These are phyloP conservation scores for Pogonocherus hispidulus DNA, from an alignment of 2,888 invertebrate species.

Conservation along the genomic window DNA sequence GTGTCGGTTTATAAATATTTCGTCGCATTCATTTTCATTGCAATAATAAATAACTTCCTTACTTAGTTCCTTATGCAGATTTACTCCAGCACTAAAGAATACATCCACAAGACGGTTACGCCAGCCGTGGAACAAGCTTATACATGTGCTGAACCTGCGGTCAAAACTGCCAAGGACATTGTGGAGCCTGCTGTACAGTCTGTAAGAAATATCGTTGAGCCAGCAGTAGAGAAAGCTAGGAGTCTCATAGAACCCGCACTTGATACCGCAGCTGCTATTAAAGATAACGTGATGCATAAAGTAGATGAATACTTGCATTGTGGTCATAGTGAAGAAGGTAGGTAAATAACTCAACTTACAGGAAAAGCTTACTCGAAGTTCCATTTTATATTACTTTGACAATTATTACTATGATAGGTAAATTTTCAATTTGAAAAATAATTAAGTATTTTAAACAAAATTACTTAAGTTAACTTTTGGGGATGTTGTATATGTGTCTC, in stretches of 20 bases:
- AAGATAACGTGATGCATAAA: conserved; percentile 61
- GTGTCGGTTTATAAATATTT: no score
- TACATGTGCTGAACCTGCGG: conserved; percentile 52
- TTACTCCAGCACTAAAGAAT: conserved; percentile 66
- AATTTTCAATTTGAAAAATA: no score
- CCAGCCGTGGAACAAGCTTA: conserved; percentile 56
- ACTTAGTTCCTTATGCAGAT: conserved; percentile 66
- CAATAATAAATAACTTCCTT: conserved; percentile 43
- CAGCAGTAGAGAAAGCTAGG: conserved; percentile 55
- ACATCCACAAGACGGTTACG: conserved; percentile 61
- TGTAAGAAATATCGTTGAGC: conserved; percentile 57
- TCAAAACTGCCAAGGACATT: conserved; percentile 54
- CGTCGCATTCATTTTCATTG: conserved; percentile 14
- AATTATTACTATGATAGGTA: no score
- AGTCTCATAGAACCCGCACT: conserved; percentile 56
- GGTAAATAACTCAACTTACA: no score
- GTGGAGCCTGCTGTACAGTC: conserved; percentile 62
- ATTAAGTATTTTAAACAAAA: no score
- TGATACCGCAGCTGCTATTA: conserved; percentile 56
- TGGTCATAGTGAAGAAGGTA: conserved; percentile 39
- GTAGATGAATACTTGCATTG: conserved; percentile 59
- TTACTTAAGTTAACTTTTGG: no score
- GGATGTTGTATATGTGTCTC: no score
- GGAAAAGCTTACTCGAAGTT: no score
- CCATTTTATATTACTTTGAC: no score